These are phyloP conservation scores for Falco concolor DNA, from an alignment of 2,797 vertebrate species.

Conservation along the genomic window DNA sequence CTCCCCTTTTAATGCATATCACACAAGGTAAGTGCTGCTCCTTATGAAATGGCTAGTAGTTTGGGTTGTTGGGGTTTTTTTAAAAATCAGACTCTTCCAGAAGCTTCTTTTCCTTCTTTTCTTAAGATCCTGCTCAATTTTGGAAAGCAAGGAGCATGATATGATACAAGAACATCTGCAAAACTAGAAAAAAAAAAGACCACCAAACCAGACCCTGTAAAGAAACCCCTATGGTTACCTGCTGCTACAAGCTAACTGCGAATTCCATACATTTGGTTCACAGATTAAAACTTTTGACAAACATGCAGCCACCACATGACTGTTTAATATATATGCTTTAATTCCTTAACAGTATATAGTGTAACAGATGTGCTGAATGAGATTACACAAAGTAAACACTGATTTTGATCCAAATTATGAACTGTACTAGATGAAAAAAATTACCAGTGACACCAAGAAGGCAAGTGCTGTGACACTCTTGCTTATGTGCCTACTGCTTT, in stretches of 20 bases:
- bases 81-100: neutral
- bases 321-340: neutral
- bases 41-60: neutral
- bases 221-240: neutral
- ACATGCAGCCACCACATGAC: neutral
- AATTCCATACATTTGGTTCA: neutral
- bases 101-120: neutral
- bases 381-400: neutral
- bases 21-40: neutral
- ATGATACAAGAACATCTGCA: neutral
- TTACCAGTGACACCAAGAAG: neutral
- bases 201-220: neutral
- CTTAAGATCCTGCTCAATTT: neutral
- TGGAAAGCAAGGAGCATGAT: neutral
- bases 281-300: neutral
- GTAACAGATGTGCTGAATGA: fast-evolving
- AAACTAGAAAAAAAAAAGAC: neutral
- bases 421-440: neutral
- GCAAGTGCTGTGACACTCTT: neutral
- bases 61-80: neutral
- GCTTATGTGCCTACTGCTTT: neutral
- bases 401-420: neutral
- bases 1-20: neutral
- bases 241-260: neutral
- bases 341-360: neutral